These are phyloP conservation scores for Tragulus kanchil DNA, from an alignment of 2,113 vertebrate genomes.

Conservation along the genomic window DNA sequence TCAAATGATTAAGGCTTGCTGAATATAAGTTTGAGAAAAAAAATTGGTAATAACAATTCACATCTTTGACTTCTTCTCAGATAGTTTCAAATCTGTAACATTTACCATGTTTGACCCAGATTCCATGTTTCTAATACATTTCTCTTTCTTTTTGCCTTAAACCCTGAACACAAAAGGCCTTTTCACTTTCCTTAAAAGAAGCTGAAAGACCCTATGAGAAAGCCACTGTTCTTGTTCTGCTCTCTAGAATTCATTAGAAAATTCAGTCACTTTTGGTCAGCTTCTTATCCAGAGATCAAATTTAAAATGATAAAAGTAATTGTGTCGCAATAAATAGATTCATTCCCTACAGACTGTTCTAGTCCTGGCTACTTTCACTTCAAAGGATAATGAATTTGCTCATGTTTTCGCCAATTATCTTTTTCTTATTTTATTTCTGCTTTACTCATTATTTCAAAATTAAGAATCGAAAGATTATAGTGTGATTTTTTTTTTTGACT, in stretches of 20 bases:
- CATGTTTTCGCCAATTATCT: neutral
- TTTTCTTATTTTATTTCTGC: conserved; percentile 29
- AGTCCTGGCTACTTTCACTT: neutral
- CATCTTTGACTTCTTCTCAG: neutral
- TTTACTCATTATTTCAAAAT: conserved; percentile 35
- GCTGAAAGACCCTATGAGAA: neutral
- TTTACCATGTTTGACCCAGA: neutral
- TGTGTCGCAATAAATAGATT: neutral
- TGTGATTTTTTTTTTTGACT: neutral
- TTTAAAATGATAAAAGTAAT: conserved; percentile 24
- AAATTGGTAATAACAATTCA: neutral
- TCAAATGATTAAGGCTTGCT: neutral
- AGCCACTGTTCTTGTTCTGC: neutral
- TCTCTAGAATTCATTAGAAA: conserved; percentile 23
- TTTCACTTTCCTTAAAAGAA: neutral
- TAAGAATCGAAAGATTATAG: neutral
- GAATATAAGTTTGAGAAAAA: neutral
- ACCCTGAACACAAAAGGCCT: neutral
- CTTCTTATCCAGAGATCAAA: neutral
- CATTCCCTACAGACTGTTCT: conserved; percentile 9
- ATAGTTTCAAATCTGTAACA: neutral
- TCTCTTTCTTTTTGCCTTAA: neutral
- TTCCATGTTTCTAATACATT: neutral
- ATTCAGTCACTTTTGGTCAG: neutral
- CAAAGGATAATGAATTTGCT: conserved; percentile 41